phyloP scores from a whole-genome alignment of 2,888 invertebrate genomes.

The Plagiodera versicolora region DNA sequence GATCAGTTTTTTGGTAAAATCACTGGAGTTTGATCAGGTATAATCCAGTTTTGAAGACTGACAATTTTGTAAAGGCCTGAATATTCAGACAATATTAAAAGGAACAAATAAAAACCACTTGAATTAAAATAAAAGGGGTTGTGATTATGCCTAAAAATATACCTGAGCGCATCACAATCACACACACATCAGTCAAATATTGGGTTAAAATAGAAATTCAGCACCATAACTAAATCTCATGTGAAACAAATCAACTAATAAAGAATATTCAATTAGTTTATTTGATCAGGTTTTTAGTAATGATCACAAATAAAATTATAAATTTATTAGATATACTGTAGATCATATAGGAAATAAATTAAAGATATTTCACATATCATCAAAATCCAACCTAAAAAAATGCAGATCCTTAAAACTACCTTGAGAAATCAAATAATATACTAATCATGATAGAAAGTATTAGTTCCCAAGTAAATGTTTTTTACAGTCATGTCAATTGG shows the following conservation, averaged over 20 bases:
- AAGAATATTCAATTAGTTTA: not conserved
- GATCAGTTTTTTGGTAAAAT: too few species aligned
- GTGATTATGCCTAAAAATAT: too few species aligned
- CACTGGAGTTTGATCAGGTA: too few species aligned
- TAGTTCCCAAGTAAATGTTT: not conserved
- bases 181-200: too few species aligned
- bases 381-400: conserved; percentile 19
- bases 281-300: not conserved
- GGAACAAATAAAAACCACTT: too few species aligned
- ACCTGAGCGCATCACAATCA: too few species aligned
- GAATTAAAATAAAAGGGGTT: too few species aligned
- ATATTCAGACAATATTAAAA: too few species aligned
- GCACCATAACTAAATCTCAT: too few species aligned
- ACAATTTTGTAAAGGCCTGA: too few species aligned
- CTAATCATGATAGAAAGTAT: not conserved
- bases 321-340: conserved; percentile 29
- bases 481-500: not conserved
- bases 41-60: too few species aligned
- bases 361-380: conserved; percentile 30
- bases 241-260: not conserved
- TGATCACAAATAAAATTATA: conserved; percentile 22
- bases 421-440: not conserved
- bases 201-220: too few species aligned
- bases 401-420: conserved; percentile 7
- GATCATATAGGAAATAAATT: conserved; percentile 22